Evolutionary conservation across 2,888 invertebrate species (phyloP).

Genomic region (Caenorhabditis doughertyi): DNA sequence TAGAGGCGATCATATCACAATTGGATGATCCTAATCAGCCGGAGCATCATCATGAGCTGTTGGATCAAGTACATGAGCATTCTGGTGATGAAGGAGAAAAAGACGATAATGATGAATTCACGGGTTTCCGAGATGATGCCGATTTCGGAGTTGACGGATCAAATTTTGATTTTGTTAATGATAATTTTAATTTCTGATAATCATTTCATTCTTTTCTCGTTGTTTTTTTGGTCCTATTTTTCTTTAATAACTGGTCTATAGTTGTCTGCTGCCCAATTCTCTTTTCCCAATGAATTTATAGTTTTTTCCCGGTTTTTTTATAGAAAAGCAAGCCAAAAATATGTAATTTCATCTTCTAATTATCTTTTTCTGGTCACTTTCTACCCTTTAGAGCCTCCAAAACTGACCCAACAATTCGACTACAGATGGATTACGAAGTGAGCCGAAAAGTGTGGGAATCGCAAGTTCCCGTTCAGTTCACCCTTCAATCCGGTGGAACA

Average conservation of each 20-base stretch:
- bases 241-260: too few species aligned
- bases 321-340: too few species aligned
- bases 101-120: slow-evolving; percentile 22
- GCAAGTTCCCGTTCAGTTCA: slow-evolving; percentile 94
- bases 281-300: too few species aligned
- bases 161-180: slow-evolving; percentile 45
- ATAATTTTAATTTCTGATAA: slow-evolving; percentile 43
- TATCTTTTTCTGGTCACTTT: too few species aligned
- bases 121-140: slow-evolving; percentile 5
- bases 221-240: background rate
- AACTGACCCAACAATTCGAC: too few species aligned
- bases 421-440: slow-evolving; percentile 90
- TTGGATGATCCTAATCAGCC: slow-evolving; percentile 3
- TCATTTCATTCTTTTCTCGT: background rate
- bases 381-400: too few species aligned
- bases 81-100: slow-evolving; percentile 27
- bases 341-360: too few species aligned
- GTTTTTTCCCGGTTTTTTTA: background rate
- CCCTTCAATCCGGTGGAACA: slow-evolving; percentile 91
- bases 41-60: background rate
- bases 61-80: slow-evolving; percentile 6
- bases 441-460: slow-evolving; percentile 96
- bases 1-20: slow-evolving; percentile 24
- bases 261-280: too few species aligned
- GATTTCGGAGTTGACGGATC: background rate